These are phyloP conservation scores for Thumatha senex DNA, from an alignment of 2,888 invertebrate genomes.

Conservation along the genomic window DNA sequence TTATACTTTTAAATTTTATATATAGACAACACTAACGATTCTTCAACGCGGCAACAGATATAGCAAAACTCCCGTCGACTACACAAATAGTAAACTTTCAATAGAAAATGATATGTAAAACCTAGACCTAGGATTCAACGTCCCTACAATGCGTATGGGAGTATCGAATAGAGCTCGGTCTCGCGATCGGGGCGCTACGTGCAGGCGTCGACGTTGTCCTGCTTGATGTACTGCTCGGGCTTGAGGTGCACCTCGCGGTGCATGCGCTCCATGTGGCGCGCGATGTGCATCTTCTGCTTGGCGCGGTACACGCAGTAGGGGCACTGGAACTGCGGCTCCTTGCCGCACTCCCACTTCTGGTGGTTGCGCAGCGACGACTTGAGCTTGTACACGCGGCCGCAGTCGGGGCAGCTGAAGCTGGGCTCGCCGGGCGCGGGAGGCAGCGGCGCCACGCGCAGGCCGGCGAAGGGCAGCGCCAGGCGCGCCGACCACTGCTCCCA, in stretches of 20 bases:
- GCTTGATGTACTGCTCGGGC: slow-evolving; percentile 76
- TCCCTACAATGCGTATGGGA: slow-evolving; percentile 39
- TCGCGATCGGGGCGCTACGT: slow-evolving; percentile 53
- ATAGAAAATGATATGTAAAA: slow-evolving; percentile 47
- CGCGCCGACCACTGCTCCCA: slow-evolving; percentile 91
- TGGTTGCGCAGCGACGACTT: slow-evolving; percentile 93
- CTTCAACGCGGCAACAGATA: slow-evolving; percentile 32
- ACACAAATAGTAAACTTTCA: slow-evolving; percentile 37
- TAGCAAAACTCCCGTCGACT: slow-evolving; percentile 35
- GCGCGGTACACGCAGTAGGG: slow-evolving; percentile 92
- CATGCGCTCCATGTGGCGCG: slow-evolving; percentile 92
- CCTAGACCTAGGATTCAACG: slow-evolving; percentile 30
- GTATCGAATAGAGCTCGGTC: slow-evolving; percentile 22
- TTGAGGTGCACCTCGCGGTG: slow-evolving; percentile 86
- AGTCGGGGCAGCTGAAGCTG: slow-evolving; percentile 90
- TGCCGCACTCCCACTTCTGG: slow-evolving; percentile 94
- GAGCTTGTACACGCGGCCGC: slow-evolving; percentile 93
- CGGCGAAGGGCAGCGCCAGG: slow-evolving; percentile 87
- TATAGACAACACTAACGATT: slow-evolving; percentile 23
- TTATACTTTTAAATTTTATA: slow-evolving; percentile 33
- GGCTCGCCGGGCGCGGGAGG: slow-evolving; percentile 70
- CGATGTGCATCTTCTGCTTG: slow-evolving; percentile 93
- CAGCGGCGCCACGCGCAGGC: slow-evolving; percentile 49
- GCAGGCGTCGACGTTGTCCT: slow-evolving; percentile 80
- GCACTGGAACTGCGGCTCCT: slow-evolving; percentile 92